Conservation (phyloP, 2,113 vertebrate genomes). For the Dromiciops gliroides region DNA sequence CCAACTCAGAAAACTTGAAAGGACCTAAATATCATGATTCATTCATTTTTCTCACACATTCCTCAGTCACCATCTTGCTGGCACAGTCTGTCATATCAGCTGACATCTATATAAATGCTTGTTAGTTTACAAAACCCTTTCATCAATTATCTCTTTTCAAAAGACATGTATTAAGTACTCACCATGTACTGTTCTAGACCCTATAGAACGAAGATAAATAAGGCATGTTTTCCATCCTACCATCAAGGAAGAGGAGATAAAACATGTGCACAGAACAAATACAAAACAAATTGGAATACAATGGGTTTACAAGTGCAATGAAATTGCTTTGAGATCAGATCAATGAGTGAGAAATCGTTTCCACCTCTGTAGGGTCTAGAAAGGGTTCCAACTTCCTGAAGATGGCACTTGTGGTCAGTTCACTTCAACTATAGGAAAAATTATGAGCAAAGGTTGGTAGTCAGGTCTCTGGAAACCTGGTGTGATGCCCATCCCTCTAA, state of each 20-base stretch:
- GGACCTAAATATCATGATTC: not conserved
- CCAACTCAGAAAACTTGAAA: not conserved
- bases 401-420: not conserved
- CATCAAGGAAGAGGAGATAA: not conserved
- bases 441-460: not conserved
- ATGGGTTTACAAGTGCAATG: not conserved
- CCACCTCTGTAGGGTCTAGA: not conserved
- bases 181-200: not conserved
- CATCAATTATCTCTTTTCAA: not conserved
- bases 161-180: not conserved
- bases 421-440: not conserved
- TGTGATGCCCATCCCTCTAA: not conserved
- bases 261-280: not conserved
- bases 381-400: not conserved
- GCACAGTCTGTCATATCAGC: not conserved
- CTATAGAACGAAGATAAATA: not conserved
- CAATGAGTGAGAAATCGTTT: not conserved
- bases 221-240: not conserved
- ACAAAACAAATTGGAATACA: not conserved
- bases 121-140: not conserved
- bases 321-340: not conserved
- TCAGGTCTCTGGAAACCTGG: not conserved
- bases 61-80: not conserved
- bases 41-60: not conserved
- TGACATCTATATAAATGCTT: not conserved